Evolutionary conservation across 2,797 vertebrate genomes (phyloP), one percentile per base, ranked within the genome.

Genomic region (Bovichtus diacanthus): DNA sequence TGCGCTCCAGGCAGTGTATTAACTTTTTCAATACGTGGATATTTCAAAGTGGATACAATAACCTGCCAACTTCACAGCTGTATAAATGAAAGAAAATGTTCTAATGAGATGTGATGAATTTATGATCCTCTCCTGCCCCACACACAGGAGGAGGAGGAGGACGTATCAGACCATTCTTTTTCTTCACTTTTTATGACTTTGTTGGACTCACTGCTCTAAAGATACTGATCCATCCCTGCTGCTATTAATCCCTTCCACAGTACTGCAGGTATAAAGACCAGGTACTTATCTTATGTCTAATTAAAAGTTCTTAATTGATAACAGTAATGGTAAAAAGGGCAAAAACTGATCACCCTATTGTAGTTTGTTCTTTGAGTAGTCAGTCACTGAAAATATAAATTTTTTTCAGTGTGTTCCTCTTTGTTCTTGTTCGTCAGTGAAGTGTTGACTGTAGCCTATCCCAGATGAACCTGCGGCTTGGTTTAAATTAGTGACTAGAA

Each of bases 131-230:
- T 27, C 36, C 23, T 41, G 16, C 7, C 34, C 13, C 31, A 49
- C 46, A 1, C 49, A 29, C 47, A 50, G 15, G 62, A 41, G 16
- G 23, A 44, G 16, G 23, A 44, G 19, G 38, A 55, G 1, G 19
- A 46, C 5, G 2, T 44, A 29, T 15, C 25, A 3, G 13, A 43
- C 47, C 27, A n/a, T 36, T 27, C 27, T 34, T 5, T 31, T 63
- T 18, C 15, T 4, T 44, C 51, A 8, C 13, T 73, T 29, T 72
- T 54, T 69, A 56, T 47, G 9, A 53, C 34, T 19, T 50, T 65
- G 23, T 49, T 43, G 46, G n/a, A 68, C 21, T 69, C 21, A 58
- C 9, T 23, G 50, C n/a, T 11, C 13, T 38, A 12, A 69, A 60
- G 9, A 41, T 13, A 58, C 12, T 11, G 4, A 18, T 21, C 34